Conservation (phyloP, 2,888 invertebrate genomes). For the Scelioninae gen. 2 region DNA sequence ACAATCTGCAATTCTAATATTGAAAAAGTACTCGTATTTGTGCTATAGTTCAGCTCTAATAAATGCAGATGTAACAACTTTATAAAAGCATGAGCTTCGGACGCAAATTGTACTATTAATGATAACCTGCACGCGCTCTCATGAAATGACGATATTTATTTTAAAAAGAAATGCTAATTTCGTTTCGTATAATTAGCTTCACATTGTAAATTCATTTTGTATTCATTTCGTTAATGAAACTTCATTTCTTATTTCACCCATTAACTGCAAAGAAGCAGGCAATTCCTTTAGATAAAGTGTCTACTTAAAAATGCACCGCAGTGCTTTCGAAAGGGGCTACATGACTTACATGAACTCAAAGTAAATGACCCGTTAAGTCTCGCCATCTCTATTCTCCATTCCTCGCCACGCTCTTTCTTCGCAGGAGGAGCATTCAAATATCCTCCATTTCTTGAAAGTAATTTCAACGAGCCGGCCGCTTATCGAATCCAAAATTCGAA, state of each 20-base stretch:
- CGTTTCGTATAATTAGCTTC: slow-evolving; percentile 35
- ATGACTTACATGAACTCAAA: slow-evolving; percentile 55
- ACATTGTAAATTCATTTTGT: slow-evolving; percentile 40
- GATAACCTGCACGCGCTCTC: not conserved
- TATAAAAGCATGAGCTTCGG: too few relatives aligned
- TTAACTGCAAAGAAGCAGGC: slow-evolving; percentile 50
- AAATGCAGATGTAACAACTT: too few relatives aligned
- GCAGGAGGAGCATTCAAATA: slow-evolving; percentile 31
- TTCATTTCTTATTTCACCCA: slow-evolving; percentile 56
- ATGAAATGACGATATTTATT: slow-evolving; percentile 31
- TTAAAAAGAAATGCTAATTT: slow-evolving; percentile 25
- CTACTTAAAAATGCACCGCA: slow-evolving; percentile 57
- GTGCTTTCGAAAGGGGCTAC: slow-evolving; percentile 53
- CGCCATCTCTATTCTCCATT: slow-evolving; percentile 53
- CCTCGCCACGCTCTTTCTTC: slow-evolving; percentile 31
- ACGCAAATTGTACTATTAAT: too few relatives aligned
- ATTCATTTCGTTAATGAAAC: slow-evolving; percentile 54
- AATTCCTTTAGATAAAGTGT: slow-evolving; percentile 31
- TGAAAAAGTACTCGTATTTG: too few relatives aligned
- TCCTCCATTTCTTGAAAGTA: slow-evolving; percentile 26
- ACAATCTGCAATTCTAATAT: too few relatives aligned
- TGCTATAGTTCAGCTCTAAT: too few relatives aligned
- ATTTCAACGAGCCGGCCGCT: not conserved
- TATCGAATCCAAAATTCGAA: slow-evolving; percentile 29
- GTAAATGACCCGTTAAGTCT: slow-evolving; percentile 58